phyloP scores from a whole-genome alignment of 2,888 invertebrate genomes.

The Hirtodrosophila alboralis region DNA sequence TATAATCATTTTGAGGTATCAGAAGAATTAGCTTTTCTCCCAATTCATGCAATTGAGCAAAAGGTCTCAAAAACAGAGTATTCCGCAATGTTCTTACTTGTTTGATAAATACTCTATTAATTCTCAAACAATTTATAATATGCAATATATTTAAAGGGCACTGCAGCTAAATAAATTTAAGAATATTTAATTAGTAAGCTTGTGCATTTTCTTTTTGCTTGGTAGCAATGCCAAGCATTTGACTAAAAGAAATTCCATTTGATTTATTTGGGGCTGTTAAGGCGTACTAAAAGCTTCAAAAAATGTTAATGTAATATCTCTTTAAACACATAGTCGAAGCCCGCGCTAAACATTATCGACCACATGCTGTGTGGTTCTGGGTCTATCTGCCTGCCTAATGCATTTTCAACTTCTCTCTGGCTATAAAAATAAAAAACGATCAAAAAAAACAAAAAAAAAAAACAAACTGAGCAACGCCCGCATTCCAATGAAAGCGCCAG shows the following conservation, averaged over 20 bases:
- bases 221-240: constrained; percentile 50
- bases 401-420: constrained; percentile 46
- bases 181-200: neutral
- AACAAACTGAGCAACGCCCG: constrained; percentile 66
- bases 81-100: no score
- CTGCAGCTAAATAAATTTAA: neutral
- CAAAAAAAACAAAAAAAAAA: constrained; percentile 30
- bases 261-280: constrained; percentile 55
- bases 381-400: constrained; percentile 58
- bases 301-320: constrained; percentile 71
- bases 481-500: constrained; percentile 76
- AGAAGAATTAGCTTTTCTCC: no score
- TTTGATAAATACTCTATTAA: no score
- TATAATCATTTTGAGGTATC: no score
- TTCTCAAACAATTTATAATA: no score
- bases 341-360: constrained; percentile 33
- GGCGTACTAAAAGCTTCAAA: constrained; percentile 42
- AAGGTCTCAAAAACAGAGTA: no score
- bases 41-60: no score
- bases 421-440: constrained; percentile 13
- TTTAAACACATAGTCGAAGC: constrained; percentile 51
- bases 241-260: constrained; percentile 48
- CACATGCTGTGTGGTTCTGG: constrained; percentile 60
- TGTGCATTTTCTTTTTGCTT: constrained; percentile 4
- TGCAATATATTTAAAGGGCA: no score